Conservation (phyloP, 2,888 invertebrate genomes). For the Andrena dorsata region DNA sequence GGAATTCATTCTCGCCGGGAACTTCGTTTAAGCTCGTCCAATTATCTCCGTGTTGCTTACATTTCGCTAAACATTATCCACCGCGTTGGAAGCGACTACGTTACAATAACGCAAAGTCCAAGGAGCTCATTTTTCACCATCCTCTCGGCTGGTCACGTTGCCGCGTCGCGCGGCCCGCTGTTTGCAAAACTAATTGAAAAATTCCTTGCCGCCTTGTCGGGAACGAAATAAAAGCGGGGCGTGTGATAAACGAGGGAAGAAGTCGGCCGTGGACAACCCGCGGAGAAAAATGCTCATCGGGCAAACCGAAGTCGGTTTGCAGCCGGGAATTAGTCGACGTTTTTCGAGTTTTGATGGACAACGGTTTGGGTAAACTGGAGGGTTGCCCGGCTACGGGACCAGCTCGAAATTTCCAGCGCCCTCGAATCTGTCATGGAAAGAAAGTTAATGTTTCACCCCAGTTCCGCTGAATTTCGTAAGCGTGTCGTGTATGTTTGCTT, state of each 20-base stretch:
- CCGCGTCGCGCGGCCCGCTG: slow-evolving; percentile 18
- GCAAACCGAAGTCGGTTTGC: slow-evolving; percentile 59
- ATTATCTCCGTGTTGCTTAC: slow-evolving; percentile 43
- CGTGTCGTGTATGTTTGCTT: slow-evolving; percentile 34
- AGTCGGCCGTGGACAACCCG: slow-evolving; percentile 42
- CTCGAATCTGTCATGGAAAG: slow-evolving; percentile 54
- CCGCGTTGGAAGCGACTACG: not conserved
- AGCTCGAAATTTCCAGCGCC: slow-evolving; percentile 56
- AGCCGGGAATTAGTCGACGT: slow-evolving; percentile 65
- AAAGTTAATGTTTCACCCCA: slow-evolving; percentile 54
- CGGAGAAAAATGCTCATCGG: slow-evolving; percentile 64
- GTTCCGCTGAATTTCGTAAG: slow-evolving; percentile 49
- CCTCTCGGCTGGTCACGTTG: slow-evolving; percentile 49
- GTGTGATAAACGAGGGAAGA: slow-evolving; percentile 70
- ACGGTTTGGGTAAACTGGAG: slow-evolving; percentile 31
- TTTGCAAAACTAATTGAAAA: slow-evolving; percentile 72
- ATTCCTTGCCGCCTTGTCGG: slow-evolving; percentile 65
- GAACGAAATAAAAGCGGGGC: slow-evolving; percentile 63
- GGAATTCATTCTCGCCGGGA: slow-evolving; percentile 19
- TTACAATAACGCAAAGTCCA: slow-evolving; percentile 35
- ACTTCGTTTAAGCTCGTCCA: slow-evolving; percentile 39
- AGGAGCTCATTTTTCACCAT: slow-evolving; percentile 61
- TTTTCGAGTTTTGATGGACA: slow-evolving; percentile 69
- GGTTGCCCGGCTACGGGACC: slow-evolving; percentile 6
- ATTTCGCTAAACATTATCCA: slow-evolving; percentile 42